Conservation (phyloP, 2,888 invertebrate species). For the Tetragonisca angustula region DNA sequence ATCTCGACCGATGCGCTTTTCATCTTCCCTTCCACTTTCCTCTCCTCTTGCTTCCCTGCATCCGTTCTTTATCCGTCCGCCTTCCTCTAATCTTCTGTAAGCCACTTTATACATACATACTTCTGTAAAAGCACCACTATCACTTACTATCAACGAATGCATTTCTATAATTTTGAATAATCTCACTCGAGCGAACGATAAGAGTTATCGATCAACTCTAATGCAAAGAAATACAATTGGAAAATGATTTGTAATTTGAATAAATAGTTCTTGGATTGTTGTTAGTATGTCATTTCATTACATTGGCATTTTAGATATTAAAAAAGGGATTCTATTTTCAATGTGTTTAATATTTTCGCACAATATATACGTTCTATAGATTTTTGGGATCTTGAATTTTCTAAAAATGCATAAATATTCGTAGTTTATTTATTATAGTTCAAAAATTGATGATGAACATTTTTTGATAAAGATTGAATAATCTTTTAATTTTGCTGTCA, state of each 20-base stretch:
- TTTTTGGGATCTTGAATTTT: too few relatives aligned
- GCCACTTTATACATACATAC: slow-evolving; percentile 31
- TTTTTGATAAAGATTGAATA: too few relatives aligned
- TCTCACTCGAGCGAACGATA: neutral
- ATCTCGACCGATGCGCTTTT: slow-evolving; percentile 58
- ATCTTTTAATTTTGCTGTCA: neutral
- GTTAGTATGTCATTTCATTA: neutral
- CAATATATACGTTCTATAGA: too few relatives aligned
- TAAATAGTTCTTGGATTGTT: neutral
- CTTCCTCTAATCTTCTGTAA: slow-evolving; percentile 64
- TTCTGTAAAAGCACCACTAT: slow-evolving; percentile 28
- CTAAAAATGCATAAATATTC: too few relatives aligned
- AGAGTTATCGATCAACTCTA: too few relatives aligned
- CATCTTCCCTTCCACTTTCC: slow-evolving; percentile 40
- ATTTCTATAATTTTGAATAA: slow-evolving; percentile 1
- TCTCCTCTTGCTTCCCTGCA: slow-evolving; percentile 57
- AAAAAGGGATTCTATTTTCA: too few relatives aligned
- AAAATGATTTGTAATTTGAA: neutral
- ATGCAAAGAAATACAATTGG: neutral
- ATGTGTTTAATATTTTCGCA: too few relatives aligned
- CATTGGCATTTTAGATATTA: neutral
- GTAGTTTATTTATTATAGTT: too few relatives aligned
- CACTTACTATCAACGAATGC: slow-evolving; percentile 19
- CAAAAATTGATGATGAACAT: too few relatives aligned
- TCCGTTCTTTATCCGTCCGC: slow-evolving; percentile 34